Conservation (phyloP, 2,888 invertebrate species). For the Nudaria mundana region DNA sequence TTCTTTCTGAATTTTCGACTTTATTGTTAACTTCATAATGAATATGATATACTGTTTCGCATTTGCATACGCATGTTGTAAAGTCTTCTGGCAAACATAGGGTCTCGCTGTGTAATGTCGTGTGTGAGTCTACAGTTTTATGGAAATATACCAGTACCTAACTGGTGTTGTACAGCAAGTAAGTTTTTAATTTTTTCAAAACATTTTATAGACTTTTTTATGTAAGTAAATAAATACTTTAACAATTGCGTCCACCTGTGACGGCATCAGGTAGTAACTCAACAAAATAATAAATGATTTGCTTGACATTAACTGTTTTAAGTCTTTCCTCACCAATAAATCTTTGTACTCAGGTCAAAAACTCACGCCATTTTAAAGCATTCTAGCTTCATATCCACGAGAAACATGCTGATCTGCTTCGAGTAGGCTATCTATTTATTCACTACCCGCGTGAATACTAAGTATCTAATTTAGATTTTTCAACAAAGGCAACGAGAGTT, state of each 20-base stretch:
- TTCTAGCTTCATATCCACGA: constrained; percentile 10
- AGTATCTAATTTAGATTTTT: constrained; percentile 75
- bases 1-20: constrained; percentile 43
- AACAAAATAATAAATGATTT: not conserved
- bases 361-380: constrained; percentile 10
- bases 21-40: constrained; percentile 38
- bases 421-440: constrained; percentile 36
- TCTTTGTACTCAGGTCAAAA: constrained; percentile 1
- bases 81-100: constrained; percentile 63
- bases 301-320: not conserved
- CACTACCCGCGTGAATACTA: constrained; percentile 67
- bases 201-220: too few relatives aligned
- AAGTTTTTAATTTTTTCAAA: constrained; percentile 35
- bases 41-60: constrained; percentile 30
- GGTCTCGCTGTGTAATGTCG: constrained; percentile 58
- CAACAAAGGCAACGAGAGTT: constrained; percentile 69
- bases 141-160: constrained; percentile 47
- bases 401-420: constrained; percentile 26
- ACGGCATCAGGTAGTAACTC: too few relatives aligned
- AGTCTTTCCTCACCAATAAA: not conserved
- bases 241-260: too few relatives aligned
- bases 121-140: constrained; percentile 58
- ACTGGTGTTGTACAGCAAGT: constrained; percentile 34
- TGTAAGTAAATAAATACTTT: too few relatives aligned
- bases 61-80: constrained; percentile 50